Evolutionary conservation across 2,888 invertebrate genomes (phyloP), one percentile per base, ranked within the genome.

Genomic region (Gari tellinella): DNA sequence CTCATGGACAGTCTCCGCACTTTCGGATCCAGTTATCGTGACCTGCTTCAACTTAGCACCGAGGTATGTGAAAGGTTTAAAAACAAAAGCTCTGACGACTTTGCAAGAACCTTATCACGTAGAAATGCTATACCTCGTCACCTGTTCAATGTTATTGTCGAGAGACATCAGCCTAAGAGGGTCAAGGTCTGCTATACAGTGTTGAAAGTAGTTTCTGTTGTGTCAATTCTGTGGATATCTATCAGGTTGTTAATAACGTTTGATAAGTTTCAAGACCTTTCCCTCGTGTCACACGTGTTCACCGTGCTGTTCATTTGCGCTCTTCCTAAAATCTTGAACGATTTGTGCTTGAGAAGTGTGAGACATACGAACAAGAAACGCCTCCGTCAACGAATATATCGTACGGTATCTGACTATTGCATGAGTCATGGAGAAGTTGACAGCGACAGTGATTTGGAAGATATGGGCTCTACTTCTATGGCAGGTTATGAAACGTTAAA

Each of bases 241-340:
- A 48, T 70, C 0, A 60, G 66, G 15, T 48, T 76, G 23, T 48
- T 76, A 17, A 52, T 60, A 8, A 52, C 53, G 7, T 70, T 76
- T 61, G 64, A 76, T 40, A 76, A 67, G n/a, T 31, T 76, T 19
- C 58, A 60, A 25, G 75, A 76, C 25, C 48, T 76, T 10, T 76
- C 75, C 0, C 37, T 76, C 0, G 46, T 76, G 15, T 52, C 70
- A 0, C 75, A 76, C 46, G 70, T 76, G 25, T 76, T 70, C 37
- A 70, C 75, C 3, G 70, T 62, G 2, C 19, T 76, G 12, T 70
- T 76, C 23, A 63, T 76, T 5, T 76, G 75, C 17, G 60, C 70
- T 10, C 55, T 76, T 19, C 75, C 70, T 1, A 76, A 76, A 37
- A 67, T 70, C 10, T 10, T 31, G 10, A 31, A 10, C 4, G 10